Percentiles rank a stretch among this genome's conserved stretches.
Conservation (phyloP, 2,797 vertebrate species). For the Mallotus villosus region DNA sequence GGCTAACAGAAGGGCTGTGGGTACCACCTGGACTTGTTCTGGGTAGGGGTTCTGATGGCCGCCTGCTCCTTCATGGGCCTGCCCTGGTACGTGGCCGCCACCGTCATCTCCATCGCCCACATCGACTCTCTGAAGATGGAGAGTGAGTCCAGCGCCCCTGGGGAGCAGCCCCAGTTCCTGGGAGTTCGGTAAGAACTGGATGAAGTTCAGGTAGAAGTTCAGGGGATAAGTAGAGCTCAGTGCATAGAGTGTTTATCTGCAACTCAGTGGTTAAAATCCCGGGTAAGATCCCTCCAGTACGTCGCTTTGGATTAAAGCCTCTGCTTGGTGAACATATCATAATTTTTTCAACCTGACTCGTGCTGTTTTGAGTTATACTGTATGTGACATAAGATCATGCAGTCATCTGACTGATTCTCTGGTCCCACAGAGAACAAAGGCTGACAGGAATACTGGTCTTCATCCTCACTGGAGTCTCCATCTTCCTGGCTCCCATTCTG, state of each 20-base stretch:
- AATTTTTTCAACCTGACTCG: not conserved
- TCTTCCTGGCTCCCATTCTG: constrained; percentile 92
- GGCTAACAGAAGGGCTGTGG: constrained; percentile 87
- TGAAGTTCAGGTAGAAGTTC: too few species aligned
- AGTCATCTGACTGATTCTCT: too few species aligned
- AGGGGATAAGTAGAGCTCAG: too few species aligned
- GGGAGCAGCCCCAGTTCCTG: constrained; percentile 94
- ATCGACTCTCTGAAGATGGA: constrained; percentile 98
- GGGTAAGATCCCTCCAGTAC: too few species aligned
- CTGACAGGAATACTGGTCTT: constrained; percentile 92
- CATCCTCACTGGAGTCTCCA: constrained; percentile 89
- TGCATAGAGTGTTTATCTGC: too few species aligned
- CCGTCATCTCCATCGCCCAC: constrained; percentile 97
- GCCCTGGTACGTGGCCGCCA: constrained; percentile 98
- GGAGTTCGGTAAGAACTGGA: constrained; percentile 84
- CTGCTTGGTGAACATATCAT: too few species aligned
- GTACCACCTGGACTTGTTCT: constrained; percentile 95
- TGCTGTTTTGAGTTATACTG: too few species aligned
- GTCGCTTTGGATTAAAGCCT: too few species aligned
- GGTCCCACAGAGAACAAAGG: constrained; percentile 85
- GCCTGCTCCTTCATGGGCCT: constrained; percentile 92
- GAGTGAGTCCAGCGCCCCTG: constrained; percentile 92
- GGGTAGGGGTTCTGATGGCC: constrained; percentile 92
- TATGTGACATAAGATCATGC: too few species aligned
- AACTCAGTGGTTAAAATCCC: too few species aligned